These are phyloP conservation scores for Sinelater perroti DNA, from an alignment of 2,888 invertebrate species.

Conservation along the genomic window DNA sequence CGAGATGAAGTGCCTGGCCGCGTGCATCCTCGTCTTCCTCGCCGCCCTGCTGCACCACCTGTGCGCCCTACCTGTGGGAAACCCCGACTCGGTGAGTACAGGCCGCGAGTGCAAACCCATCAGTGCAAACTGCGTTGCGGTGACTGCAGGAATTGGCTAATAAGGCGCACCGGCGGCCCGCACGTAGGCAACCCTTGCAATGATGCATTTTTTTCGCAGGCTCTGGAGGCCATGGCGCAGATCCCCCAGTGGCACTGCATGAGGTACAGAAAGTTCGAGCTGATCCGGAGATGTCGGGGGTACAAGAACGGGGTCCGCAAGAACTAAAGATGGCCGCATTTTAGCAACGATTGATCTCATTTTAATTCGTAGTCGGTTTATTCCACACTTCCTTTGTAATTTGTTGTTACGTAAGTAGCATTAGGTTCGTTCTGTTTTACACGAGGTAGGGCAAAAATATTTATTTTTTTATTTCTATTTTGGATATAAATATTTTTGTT, in stretches of 20 bases:
- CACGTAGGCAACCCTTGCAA: neutral
- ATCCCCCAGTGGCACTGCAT: conserved; percentile 88
- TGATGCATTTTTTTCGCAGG: conserved; percentile 59
- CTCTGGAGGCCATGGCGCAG: conserved; percentile 77
- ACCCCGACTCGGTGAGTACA: conserved; percentile 44
- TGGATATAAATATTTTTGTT: no score
- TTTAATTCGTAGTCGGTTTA: no score
- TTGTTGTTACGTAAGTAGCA: no score
- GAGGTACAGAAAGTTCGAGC: conserved; percentile 80
- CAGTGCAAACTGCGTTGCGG: neutral
- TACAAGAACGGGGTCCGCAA: conserved; percentile 66
- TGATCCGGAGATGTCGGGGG: conserved; percentile 80
- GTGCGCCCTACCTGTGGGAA: conserved; percentile 40
- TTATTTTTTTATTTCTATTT: no score
- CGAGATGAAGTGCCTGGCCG: conserved; percentile 31
- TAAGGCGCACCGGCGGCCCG: neutral
- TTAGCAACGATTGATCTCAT: no score
- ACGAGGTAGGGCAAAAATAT: no score
- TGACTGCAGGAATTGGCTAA: no score
- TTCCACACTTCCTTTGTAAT: no score
- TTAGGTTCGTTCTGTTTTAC: neutral
- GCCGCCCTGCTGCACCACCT: conserved; percentile 20
- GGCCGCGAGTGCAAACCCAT: neutral
- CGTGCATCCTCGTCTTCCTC: conserved; percentile 23
- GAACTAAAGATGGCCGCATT: conserved; percentile 17